Evolutionary conservation across 2,888 invertebrate genomes (phyloP), one percentile per base, ranked within the genome.

Genomic region (Phrixothrix hirtus): DNA sequence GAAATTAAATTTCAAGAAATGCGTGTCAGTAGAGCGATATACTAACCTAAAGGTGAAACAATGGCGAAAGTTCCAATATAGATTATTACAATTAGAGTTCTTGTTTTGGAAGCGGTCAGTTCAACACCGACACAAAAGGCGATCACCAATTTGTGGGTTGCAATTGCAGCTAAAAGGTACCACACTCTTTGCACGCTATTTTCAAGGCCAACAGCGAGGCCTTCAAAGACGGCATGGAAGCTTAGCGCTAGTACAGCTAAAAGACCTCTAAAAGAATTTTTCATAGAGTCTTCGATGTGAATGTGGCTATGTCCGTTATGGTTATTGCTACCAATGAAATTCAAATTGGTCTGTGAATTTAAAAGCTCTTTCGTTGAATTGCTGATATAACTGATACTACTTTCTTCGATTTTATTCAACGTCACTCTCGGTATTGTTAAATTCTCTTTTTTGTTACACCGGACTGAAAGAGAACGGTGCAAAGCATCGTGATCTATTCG

Each of bases 151-250:
- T 85, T 86, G 68, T 86, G 86, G 0, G 84, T 82, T n/a, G 84
- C 82, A 15, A 86, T 82, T 1, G 85, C 86, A 0, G 78, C 80
- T 42, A 84, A 82, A 29, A 85, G 70, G 59, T 84, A 83, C 80
- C 82, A 83, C 17, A 83, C 81, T 59, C 79, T 80, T n/a, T 76
- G 67, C 1, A 80, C 75, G 25, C 78, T 79, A 2, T 78, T 77
- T 63, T 86, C 85, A 10, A 86, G 67, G 0, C 86, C 86, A 1
- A 86, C 84, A 0, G 86, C 85, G 12, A 87, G 68, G 0, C 86
- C 86, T 73, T 87, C 86, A 65, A 86, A 84, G 16, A 86, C 79
- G 0, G 85, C 85, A 66, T 87, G 86, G 57, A 86, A 84, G 27
- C 85, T 85, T 3, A 87, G 68, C 0, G 86, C 86, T 34, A 85